A percentile compares a stretch with the other conserved stretches of the same genome.
Conservation (phyloP, 2,113 vertebrate genomes). For the Anhinga rufa region DNA sequence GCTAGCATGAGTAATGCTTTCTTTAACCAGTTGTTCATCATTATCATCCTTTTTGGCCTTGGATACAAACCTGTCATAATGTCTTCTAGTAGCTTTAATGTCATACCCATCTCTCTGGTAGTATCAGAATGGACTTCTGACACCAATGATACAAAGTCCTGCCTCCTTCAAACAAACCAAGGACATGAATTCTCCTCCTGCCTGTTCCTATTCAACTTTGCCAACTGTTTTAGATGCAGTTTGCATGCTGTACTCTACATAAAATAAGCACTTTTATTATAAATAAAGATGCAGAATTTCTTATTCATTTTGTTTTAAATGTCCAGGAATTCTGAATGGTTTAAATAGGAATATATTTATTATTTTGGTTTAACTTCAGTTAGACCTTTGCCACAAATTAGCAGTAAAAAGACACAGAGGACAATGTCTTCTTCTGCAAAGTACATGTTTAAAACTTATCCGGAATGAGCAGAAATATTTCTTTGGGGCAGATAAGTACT, state of each 20-base stretch:
- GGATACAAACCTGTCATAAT: not conserved
- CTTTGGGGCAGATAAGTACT: not conserved
- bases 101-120: not conserved
- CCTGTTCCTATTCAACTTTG: not conserved
- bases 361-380: not conserved
- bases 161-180: not conserved
- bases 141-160: not conserved
- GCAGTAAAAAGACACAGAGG: not conserved
- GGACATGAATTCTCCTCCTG: not conserved
- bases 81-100: not conserved
- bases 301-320: not conserved
- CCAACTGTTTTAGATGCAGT: not conserved
- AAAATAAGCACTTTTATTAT: not conserved
- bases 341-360: not conserved
- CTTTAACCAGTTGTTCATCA: not conserved
- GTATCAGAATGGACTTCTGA: not conserved
- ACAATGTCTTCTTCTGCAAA: not conserved
- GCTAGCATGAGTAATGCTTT: not conserved
- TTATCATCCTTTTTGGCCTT: not conserved
- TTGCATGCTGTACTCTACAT: not conserved
- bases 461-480: not conserved
- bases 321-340: not conserved
- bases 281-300: not conserved
- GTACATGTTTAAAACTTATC: not conserved
- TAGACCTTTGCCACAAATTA: not conserved